Conservation (phyloP, 30 jellyfish, hydroid and myxozoan species). For the Rhopilema esculentum region DNA sequence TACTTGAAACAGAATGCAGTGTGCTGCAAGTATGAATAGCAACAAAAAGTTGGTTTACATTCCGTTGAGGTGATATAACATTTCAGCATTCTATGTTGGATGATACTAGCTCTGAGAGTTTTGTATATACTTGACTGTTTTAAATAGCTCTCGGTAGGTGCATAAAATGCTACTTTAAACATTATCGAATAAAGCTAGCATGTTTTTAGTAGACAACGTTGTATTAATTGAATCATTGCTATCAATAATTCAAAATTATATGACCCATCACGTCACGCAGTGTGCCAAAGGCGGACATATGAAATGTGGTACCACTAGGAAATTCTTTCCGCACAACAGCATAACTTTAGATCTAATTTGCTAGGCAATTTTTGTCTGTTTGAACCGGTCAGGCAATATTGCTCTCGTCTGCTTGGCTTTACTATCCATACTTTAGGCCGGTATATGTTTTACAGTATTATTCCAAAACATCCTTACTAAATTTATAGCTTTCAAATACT, state of each 20-base stretch:
- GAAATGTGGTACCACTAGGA: not conserved
- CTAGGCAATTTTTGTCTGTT: not conserved
- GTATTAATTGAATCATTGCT: not conserved
- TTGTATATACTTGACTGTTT: too few species aligned
- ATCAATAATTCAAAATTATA: not conserved
- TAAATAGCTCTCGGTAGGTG: too few species aligned
- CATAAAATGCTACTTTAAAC: not conserved
- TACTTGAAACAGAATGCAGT: too few species aligned
- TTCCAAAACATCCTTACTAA: too few species aligned
- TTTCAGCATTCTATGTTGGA: too few species aligned
- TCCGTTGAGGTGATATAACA: too few species aligned
- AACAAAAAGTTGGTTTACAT: too few species aligned
- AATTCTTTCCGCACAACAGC: too few species aligned
- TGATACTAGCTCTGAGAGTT: too few species aligned
- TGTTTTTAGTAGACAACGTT: not conserved
- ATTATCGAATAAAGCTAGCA: not conserved
- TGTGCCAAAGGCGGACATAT: not conserved
- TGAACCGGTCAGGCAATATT: not conserved
- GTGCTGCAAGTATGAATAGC: too few species aligned
- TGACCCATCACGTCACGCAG: not conserved
- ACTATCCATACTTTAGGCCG: not conserved
- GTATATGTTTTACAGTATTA: not conserved
- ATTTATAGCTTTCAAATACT: too few species aligned
- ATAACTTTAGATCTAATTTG: not conserved
- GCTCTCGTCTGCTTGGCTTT: not conserved